Base-by-base conservation (phyloP, 2,888 invertebrate species). In the Lysandra bellargus region DNA sequence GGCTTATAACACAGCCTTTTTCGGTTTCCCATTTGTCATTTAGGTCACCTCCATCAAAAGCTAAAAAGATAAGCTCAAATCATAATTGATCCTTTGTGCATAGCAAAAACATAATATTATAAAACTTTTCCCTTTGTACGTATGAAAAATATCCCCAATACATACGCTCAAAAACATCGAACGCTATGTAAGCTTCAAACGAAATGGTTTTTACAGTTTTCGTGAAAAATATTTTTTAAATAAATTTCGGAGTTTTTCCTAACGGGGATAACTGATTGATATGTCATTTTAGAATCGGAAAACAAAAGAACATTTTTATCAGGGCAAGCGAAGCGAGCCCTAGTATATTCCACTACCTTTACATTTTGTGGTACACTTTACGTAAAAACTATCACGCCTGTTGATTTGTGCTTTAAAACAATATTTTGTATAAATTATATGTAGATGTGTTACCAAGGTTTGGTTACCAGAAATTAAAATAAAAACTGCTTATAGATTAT, bases 181-280 rank as follows among this genome's bases (percentile, higher is more conserved):
- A 37, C 69, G 69, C 69, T 14, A 5, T 69, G 69, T 69, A 69
- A 69, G 69, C 69, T 37, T 69, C 69, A 69, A 69, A 69, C 69
- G 17, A 69, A 69, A 37, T 69, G 69, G 17, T 69, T 69, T 69
- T 69, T 69, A 64, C 69, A 69, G 69, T 69, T 69, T 69, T 69
- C 69, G 17, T 37, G 69, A 69, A 37, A 69, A 69, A 69, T 33
- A 69, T 17, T 30, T 69, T 33, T 37, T 33, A 33, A 69, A 69
- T 33, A 14, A 69, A 69, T 33, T 69, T 33, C 4, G 9, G 33
- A 69, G 4, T 4, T 30, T 23, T 69, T 69, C 14, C 69, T 9
- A 33, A 69, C 69, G 1, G 30, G 30, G 6, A 37, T 17, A 69
- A 33, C 37, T 33, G 33, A 37, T 69, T 69, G 69, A 69, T 69